Base-by-base conservation (phyloP, 2,113 vertebrate genomes). In the Hylia prasina region DNA sequence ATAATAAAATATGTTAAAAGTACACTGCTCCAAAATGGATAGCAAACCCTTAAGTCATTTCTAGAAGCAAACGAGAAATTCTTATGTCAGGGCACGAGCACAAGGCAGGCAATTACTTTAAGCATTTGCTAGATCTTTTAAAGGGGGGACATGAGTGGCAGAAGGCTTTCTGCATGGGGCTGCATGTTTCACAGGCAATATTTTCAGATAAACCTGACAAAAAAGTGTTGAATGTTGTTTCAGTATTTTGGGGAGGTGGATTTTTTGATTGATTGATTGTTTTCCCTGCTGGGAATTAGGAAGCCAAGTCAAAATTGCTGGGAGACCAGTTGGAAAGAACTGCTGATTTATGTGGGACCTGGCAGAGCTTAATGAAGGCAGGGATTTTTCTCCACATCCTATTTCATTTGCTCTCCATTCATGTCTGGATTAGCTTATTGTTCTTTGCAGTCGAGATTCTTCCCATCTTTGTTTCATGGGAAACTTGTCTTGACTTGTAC, bases 401-500 rank as follows among this genome's bases (percentile, higher is more conserved):
- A 5, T 57, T 94, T 70, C 5, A 57, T 92, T 88, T 86, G 47
- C 47, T 70, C 39, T 81, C 50, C 10, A 1, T 53, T 92, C 47
- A 27, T 81, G 35, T 82, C 65, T 54, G 28, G 24, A 51, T 78
- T 51, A 53, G 35, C 33, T 83, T 72, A 13, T 50, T 82, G 48
- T 51, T 94, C 33, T 72, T 81, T 69, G 65, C 83, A 91, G n/a
- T 35, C 0, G 0, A 64, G 61, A 61, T 84, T 92, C 30, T 94
- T 64, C n/a, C 48, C 24, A 31, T 47, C 65, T 87, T 94, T 82
- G 37, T 93, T 96, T 95, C 64, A 50, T 78, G 72, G 76, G 71
- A 89, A 92, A 78, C 64, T 96, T 92, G 8, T 47, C 33, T 69
- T 94, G 80, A 90, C 92, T 76, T 66, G 39, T 86, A 60, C 71